phyloP scores from a whole-genome alignment of 2,797 vertebrate species.

The Chelonia mydas region DNA sequence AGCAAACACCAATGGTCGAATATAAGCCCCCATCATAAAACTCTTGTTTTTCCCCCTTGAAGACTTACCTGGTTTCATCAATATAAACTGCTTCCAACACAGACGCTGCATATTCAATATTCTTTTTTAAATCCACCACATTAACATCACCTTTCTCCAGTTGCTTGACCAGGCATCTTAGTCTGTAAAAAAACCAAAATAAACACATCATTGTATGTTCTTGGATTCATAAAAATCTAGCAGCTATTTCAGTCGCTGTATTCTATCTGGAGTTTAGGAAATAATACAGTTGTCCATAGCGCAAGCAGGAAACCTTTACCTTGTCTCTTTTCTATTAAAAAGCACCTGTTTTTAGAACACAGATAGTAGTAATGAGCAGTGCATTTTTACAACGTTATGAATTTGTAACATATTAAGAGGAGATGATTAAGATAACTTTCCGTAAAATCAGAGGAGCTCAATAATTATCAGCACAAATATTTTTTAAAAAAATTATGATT shows the following conservation, averaged over 20 bases:
- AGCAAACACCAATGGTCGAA: not conserved
- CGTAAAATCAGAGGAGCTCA: not conserved
- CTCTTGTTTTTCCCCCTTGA: accelerated
- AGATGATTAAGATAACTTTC: not conserved
- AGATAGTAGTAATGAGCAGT: not conserved
- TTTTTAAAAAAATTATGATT: not conserved
- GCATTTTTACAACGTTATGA: not conserved
- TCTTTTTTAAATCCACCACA: constrained; percentile 92
- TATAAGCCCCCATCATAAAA: not conserved
- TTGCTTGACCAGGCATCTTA: constrained; percentile 95
- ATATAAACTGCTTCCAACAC: constrained; percentile 97
- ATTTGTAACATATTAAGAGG: not conserved
- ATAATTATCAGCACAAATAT: not conserved
- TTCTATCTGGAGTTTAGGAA: not conserved
- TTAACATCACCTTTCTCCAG: constrained; percentile 95
- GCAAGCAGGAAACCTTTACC: not conserved
- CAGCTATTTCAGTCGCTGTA: not conserved
- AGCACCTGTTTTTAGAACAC: not conserved
- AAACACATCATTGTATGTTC: not conserved
- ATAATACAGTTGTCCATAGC: not conserved
- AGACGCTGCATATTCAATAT: constrained; percentile 95
- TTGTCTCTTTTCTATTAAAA: not conserved
- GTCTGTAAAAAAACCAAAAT: constrained; percentile 77
- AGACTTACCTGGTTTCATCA: constrained; percentile 92
- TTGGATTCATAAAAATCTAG: not conserved